These are phyloP conservation scores for Apotomis capreana DNA, from an alignment of 2,888 invertebrate genomes.

Conservation along the genomic window DNA sequence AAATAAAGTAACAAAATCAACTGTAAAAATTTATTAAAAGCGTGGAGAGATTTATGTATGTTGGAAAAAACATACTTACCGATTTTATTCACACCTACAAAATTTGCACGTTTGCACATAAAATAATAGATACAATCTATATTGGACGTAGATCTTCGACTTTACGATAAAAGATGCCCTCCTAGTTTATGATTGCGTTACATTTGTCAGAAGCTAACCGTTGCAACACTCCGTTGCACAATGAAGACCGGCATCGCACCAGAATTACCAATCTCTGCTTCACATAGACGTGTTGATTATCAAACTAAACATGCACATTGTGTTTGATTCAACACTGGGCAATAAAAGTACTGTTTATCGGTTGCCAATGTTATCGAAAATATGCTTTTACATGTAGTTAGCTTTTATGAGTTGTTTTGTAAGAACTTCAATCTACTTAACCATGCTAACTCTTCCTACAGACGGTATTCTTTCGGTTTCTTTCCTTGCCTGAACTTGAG, in stretches of 20 bases:
- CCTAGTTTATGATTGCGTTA: slow-evolving; percentile 31
- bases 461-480: no score
- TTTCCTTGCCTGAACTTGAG: no score
- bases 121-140: neutral
- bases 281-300: slow-evolving; percentile 36
- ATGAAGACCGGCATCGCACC: slow-evolving; percentile 28
- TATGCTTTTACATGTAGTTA: neutral
- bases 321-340: slow-evolving; percentile 22
- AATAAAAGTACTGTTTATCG: slow-evolving; percentile 20
- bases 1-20: no score
- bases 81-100: no score
- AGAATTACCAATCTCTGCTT: slow-evolving; percentile 28
- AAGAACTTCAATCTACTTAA: no score
- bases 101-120: no score
- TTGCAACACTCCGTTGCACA: slow-evolving; percentile 39
- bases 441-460: no score
- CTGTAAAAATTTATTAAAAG: no score
- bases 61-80: no score
- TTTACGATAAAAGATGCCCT: slow-evolving; percentile 15
- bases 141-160: neutral
- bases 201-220: slow-evolving; percentile 31
- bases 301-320: slow-evolving; percentile 31
- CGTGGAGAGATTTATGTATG: no score
- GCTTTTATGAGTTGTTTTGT: no score
- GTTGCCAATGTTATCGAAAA: slow-evolving; percentile 1